Base-by-base conservation (phyloP, 2,797 vertebrate species). In the Myotis vivesi region DNA sequence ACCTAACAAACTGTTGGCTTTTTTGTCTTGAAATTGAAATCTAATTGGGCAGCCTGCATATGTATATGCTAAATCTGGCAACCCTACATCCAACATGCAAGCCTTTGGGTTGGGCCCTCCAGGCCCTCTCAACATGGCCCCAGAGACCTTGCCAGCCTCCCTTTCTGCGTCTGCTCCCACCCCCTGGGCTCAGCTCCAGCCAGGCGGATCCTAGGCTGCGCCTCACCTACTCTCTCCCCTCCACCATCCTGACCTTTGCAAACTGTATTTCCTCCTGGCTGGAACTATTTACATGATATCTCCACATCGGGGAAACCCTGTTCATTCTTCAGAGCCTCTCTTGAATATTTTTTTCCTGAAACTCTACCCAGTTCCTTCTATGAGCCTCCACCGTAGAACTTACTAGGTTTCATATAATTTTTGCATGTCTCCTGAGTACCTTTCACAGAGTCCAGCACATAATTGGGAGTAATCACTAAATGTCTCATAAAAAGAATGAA, bases 401-500 rank as follows among this genome's bases (percentile, higher is more conserved):
- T 49, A 72, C 41, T 53, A 82, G 25, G 89, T 53, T 91, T 81
- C 59, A 55, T 66, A 44, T 55, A 10, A 51, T 36, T 62, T 89
- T 89, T 89, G 16, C 49, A 41, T 53, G 22, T 92, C 49, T 89
- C 49, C 41, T 49, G 51, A 53, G 49, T 30, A 49, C 28, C 44
- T 87, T 59, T 66, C 30, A 76, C 19, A 62, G 81, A 23, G 7
- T 62, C 64, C 53, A 59, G 53, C 55, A 73, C 15, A 33, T 80
- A 59, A 46, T 10, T 46, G 6, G 25, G 30, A 71, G 8, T 59
- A 55, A 73, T 72, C 25, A 49, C n/a, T 62, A 79, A 79, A n/a
- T 83, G 75, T 62, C 66, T 89, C 81, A 89, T 89, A 49, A 82
- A 92, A 87, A 89, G 46, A 94, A 87, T 55, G 30, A 87, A 69